These are phyloP conservation scores for Drosophila yakuba DNA, from an alignment of 1,140 invertebrate species.

Conservation along the genomic window DNA sequence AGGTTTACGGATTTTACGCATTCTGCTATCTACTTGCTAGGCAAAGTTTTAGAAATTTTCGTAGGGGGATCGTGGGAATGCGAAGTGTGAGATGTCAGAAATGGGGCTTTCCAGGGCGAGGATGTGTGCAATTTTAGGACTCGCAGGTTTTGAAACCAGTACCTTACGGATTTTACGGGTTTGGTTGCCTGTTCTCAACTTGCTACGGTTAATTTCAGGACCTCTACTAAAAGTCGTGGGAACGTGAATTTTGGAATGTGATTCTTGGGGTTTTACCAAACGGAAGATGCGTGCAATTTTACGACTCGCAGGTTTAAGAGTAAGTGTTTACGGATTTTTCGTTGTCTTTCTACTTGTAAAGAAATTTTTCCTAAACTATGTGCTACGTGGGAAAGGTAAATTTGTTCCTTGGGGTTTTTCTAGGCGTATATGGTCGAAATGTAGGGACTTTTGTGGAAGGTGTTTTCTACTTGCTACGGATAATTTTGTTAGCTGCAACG, in stretches of 20 bases:
- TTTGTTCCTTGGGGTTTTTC: not conserved
- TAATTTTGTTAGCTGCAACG: not conserved
- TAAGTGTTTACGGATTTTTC: not conserved
- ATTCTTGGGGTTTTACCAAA: conserved; percentile 15
- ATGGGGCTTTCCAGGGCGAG: conserved; percentile 13
- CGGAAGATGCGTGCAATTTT: conserved; percentile 4
- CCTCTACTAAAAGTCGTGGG: not conserved
- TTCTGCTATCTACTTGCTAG: conserved; percentile 50
- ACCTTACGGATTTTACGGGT: conserved; percentile 9
- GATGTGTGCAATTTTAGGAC: conserved; percentile 14
- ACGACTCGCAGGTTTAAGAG: conserved; percentile 17
- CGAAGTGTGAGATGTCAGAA: not conserved
- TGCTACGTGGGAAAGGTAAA: conserved; percentile 1
- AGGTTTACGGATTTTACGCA: conserved; percentile 40
- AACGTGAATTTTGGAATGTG: conserved; percentile 1
- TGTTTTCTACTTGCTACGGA: conserved; percentile 43
- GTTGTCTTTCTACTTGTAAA: conserved; percentile 7
- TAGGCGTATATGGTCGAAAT: not conserved
- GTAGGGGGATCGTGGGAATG: conserved; percentile 13
- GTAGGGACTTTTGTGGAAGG: not conserved
- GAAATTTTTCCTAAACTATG: not conserved
- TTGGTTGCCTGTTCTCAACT: conserved; percentile 10
- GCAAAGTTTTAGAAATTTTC: conserved; percentile 20
- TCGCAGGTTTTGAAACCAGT: conserved; percentile 4
- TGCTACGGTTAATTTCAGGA: conserved; percentile 20